These are phyloP conservation scores for Prionailurus bengalensis DNA, from an alignment of 2,113 vertebrate genomes.

Conservation along the genomic window DNA sequence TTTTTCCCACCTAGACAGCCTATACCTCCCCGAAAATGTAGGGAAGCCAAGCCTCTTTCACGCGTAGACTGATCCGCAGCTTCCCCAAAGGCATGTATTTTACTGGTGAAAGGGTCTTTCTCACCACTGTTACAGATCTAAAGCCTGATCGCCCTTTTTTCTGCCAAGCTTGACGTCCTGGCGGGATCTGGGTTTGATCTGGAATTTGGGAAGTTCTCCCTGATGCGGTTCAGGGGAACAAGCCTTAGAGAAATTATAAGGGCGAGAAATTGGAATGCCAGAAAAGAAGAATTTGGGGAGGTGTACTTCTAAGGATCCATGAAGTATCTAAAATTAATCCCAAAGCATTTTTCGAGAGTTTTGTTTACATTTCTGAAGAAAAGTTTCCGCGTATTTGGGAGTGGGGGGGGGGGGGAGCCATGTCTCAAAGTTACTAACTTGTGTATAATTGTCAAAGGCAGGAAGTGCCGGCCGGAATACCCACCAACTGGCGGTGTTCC, in stretches of 20 bases:
- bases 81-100: background rate
- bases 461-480: background rate
- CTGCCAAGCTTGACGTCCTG: background rate
- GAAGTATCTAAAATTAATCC: background rate
- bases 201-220: background rate
- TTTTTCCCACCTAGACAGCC: accelerated
- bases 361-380: background rate
- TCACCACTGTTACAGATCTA: no score
- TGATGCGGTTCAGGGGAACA: background rate
- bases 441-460: background rate
- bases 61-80: no score
- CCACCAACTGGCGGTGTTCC: background rate
- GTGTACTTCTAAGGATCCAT: background rate
- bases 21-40: background rate
- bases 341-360: background rate
- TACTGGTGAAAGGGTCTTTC: background rate
- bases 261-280: background rate
- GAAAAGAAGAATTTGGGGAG: background rate
- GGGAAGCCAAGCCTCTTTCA: background rate
- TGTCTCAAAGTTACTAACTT: background rate
- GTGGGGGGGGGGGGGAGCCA: background rate
- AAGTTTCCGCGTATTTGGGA: background rate
- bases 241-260: background rate
- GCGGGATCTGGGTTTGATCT: background rate
- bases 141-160: background rate